Base-by-base conservation (phyloP, 2,113 vertebrate species). In the Ariopsis seemanni region DNA sequence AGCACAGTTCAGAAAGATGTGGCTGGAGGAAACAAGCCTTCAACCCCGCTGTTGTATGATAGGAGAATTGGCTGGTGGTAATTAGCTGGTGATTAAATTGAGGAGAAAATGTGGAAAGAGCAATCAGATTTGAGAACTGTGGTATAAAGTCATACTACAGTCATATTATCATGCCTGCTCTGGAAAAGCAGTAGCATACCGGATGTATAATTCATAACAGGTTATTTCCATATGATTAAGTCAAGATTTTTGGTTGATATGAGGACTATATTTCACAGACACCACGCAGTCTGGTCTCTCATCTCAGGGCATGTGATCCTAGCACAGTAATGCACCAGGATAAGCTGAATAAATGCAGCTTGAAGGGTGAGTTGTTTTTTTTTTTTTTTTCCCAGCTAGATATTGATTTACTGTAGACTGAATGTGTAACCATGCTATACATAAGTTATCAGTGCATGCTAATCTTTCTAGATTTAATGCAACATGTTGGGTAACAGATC, bases 151-250 rank as follows among this genome's bases (percentile, higher is more conserved):
- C 27, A 79, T 57, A 30, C 7, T 17, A 30, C 14, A 17, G n/a
- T 57, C n/a, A 34, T 58, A 34, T 80, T 58, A 27, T 58, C 25
- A 62, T 58, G 89, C 63, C 83, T 88, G 85, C 90, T 22, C 89
- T 83, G 92, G 90, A 91, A 83, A 91, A 93, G 93, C 92, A 93
- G 90, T 89, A 91, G 91, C 91, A 90, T 89, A 88, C 86, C 30
- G 60, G 88, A 93, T 94, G 87, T 93, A 94, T 92, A 89, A 94
- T 92, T 89, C 84, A 93, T 94, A 79, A 83, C 52, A 88, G n/a
- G 80, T 91, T 93, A 27, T 78, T 57, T 89, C 88, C 82, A 90
- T 93, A 92, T 90, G 88, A 93, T 92, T 90, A 89, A 90, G 91
- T 86, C 84, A 85, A 84, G 79, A 62, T 83, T 85, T 91, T 85